These are phyloP conservation scores for Heliocidaris tuberculata DNA, from an alignment of 35 echinoderm and acorn worm species.

Conservation along the genomic window DNA sequence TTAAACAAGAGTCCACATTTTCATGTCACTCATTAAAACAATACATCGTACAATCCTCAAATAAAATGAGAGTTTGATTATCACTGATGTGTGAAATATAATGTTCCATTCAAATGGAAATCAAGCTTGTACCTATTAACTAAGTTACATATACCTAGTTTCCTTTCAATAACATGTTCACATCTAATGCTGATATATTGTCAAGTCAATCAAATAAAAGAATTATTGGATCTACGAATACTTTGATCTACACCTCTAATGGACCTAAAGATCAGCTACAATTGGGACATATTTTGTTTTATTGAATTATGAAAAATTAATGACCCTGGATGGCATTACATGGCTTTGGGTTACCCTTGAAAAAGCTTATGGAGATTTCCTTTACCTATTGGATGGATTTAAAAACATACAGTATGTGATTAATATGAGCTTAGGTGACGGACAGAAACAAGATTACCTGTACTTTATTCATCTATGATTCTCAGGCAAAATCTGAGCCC, in stretches of 20 bases:
- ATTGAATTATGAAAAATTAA: not conserved
- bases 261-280: not conserved
- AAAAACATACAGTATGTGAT: not conserved
- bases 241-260: not conserved
- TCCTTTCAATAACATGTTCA: not conserved
- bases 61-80: no score
- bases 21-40: no score
- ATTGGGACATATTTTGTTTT: not conserved
- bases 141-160: not conserved
- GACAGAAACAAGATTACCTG: not conserved
- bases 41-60: no score
- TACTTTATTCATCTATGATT: not conserved
- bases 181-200: not conserved
- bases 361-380: not conserved
- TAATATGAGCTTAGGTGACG: not conserved
- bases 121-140: not conserved
- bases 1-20: no score
- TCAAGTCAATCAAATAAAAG: not conserved
- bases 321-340: not conserved
- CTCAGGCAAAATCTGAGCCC: not conserved
- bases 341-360: not conserved
- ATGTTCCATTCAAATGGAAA: no score
- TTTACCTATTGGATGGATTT: not conserved
- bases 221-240: not conserved
- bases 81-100: no score